Percentiles rank a stretch among this genome's conserved stretches.
phyloP scores from a whole-genome alignment of 1,140 invertebrate genomes.

The Pachypsylla venusta region DNA sequence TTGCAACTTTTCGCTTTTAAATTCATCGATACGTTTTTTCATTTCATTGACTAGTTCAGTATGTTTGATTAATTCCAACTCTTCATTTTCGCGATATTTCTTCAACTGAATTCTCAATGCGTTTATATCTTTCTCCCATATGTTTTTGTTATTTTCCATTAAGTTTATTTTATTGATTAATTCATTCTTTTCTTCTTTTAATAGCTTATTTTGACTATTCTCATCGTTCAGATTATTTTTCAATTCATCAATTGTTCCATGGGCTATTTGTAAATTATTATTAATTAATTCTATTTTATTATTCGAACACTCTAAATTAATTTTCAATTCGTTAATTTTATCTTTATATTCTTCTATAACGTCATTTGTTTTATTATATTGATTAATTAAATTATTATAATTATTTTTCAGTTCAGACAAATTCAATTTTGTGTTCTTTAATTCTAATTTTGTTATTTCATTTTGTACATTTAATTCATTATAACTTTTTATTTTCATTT shows the following conservation, averaged over 20 bases:
- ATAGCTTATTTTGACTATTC: background rate
- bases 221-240: background rate
- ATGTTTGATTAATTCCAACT: background rate
- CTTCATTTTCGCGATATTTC: constrained; percentile 3
- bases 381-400: background rate
- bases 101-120: background rate
- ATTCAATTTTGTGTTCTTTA: background rate
- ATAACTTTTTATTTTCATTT: too few species aligned
- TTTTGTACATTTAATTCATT: background rate
- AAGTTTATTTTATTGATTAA: constrained; percentile 3
- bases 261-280: background rate
- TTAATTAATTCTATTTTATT: background rate
- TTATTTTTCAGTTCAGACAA: background rate
- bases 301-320: background rate
- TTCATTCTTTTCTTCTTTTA: background rate
- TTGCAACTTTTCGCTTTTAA: background rate
- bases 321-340: background rate
- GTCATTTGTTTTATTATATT: background rate
- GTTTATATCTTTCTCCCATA: constrained; percentile 4
- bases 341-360: background rate
- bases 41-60: background rate
- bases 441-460: constrained; percentile 2
- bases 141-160: background rate
- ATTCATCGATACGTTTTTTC: background rate
- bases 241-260: background rate